Base-by-base conservation (phyloP, 2,888 invertebrate genomes). In the Noctua fimbriata region DNA sequence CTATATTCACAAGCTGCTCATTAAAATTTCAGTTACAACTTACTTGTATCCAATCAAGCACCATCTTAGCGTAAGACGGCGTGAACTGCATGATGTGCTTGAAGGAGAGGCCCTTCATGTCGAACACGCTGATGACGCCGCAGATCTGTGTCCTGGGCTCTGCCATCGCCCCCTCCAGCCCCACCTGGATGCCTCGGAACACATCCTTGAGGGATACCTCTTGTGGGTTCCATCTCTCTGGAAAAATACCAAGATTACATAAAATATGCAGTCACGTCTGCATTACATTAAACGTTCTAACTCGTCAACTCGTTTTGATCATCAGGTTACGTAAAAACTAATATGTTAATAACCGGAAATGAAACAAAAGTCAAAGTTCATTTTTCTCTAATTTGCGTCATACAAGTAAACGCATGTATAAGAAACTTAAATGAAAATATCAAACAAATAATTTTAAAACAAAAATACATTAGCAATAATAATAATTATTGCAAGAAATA, bases 121-220 rank as follows among this genome's bases (percentile, higher is more conserved):
- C 98, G 73, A 98, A 94, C 65, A 98, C 97, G 32, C 98, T 98
- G 78, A 98, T 96, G 24, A 98, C 98, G 0, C 98, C 98, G 81
- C 97, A 97, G 78, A 98, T 97, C 95, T 98, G 98, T 0, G 98
- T 98, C 88, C 95, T 96, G 0, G 98, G 98, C 92, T 99, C 98
- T n/a, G 97, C 96, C 97, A 98, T 98, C 0, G 98, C 98, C 0
- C 98, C 98, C 92, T 98, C 98, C 75, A 98, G 94, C 0, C 97
- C 97, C 82, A 98, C 92, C 92, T 98, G 98, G 44, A 98, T 96
- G 0, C 98, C 97, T 76, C 98, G 97, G 91, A 98, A 98, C 76
- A 98, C 96, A 86, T 98, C 98, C 2, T 97, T 95, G 58, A 98
- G 89, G 0, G 97, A 94, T 24, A 98, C 97, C 78, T 97, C 96